phyloP scores from a whole-genome alignment of 2,888 invertebrate genomes.

The Poecilobothrus nobilitatus region DNA sequence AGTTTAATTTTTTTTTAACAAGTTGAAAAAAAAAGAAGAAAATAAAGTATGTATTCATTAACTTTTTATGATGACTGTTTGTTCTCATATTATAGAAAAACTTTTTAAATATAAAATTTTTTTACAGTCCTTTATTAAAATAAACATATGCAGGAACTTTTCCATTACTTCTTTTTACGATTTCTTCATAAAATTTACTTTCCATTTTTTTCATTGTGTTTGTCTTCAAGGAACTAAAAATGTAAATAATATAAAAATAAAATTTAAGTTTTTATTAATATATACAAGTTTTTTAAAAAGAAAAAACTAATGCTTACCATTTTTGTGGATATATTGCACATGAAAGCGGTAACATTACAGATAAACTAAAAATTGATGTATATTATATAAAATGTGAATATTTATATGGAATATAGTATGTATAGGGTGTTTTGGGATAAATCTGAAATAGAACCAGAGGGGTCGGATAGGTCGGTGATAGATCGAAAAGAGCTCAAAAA shows the following conservation, averaged over 20 bases:
- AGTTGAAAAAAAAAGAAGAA: too few species aligned
- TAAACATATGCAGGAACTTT: constrained; percentile 66
- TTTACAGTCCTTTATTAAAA: constrained; percentile 83
- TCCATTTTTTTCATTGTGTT: constrained; percentile 65
- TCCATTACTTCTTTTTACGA: constrained; percentile 56
- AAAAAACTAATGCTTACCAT: constrained; percentile 53
- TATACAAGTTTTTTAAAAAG: not conserved
- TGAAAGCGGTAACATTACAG: constrained; percentile 79
- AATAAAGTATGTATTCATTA: too few species aligned
- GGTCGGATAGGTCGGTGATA: too few species aligned
- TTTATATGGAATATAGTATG: not conserved
- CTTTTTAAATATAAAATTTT: too few species aligned
- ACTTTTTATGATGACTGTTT: too few species aligned
- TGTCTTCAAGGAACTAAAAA: constrained; percentile 59
- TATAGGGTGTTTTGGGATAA: too few species aligned
- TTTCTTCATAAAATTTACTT: constrained; percentile 60
- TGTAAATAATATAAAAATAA: constrained; percentile 19
- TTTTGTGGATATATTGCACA: constrained; percentile 79
- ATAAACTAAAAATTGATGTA: constrained; percentile 49
- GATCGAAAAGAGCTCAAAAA: too few species aligned
- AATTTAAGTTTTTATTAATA: too few species aligned
- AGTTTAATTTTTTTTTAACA: too few species aligned
- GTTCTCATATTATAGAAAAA: too few species aligned
- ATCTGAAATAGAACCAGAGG: too few species aligned
- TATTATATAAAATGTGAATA: too few species aligned